A percentile compares a stretch with the other conserved stretches of the same genome.
Evolutionary conservation across 2,888 invertebrate species (phyloP).

Genomic region (Trachelus tabidus): DNA sequence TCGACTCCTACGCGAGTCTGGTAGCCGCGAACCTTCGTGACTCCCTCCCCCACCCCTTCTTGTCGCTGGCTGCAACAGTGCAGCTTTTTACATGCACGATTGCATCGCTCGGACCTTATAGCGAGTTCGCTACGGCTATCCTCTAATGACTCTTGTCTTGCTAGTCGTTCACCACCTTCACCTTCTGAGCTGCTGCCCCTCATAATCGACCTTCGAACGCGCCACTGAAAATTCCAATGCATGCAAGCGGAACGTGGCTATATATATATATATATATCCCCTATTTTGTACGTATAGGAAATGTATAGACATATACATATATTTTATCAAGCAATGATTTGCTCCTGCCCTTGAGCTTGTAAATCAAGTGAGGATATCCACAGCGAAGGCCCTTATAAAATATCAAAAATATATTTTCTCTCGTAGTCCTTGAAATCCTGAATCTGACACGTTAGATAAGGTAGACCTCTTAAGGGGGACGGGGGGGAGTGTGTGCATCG

Average conservation of each 20-base stretch:
- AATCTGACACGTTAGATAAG: neutral
- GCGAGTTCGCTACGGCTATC: neutral
- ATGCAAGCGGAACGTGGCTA: neutral
- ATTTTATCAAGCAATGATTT: neutral
- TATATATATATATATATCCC: neutral
- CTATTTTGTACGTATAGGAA: too few relatives aligned
- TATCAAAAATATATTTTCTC: neutral
- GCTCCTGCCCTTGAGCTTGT: neutral
- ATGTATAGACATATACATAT: neutral
- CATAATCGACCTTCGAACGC: neutral
- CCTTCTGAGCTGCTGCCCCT: neutral
- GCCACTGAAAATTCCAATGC: neutral
- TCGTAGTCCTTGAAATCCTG: neutral
- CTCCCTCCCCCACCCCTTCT: slow-evolving; percentile 16
- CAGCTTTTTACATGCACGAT: slow-evolving; percentile 50
- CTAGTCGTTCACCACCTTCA: neutral
- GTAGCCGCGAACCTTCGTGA: slow-evolving; percentile 35
- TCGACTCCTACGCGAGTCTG: neutral
- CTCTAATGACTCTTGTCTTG: neutral
- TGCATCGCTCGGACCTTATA: slow-evolving; percentile 29
- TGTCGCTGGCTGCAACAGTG: slow-evolving; percentile 35
- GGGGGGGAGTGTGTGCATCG: neutral
- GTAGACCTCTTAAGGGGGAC: neutral
- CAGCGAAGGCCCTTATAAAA: too few relatives aligned
- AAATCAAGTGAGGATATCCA: neutral